Percentiles rank a stretch among this genome's conserved stretches.
phyloP scores from a whole-genome alignment of 2,888 invertebrate genomes.

The Archips crataeganus region DNA sequence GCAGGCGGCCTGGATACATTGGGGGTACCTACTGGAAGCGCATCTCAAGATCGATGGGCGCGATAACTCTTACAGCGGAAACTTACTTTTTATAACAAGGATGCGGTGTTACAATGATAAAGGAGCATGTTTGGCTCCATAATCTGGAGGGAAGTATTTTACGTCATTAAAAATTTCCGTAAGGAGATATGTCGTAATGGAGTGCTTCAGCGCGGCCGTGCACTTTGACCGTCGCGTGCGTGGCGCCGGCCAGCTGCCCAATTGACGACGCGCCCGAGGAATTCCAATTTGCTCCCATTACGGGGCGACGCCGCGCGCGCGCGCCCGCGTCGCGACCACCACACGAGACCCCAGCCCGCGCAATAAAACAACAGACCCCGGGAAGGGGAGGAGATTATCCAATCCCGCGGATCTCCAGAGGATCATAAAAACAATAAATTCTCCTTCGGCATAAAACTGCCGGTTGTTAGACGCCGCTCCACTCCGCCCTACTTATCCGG shows the following conservation, averaged over 20 bases:
- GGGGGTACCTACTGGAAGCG: neutral
- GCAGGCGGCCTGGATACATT: slow-evolving; percentile 12
- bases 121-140: neutral
- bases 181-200: slow-evolving; percentile 10
- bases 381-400: slow-evolving; percentile 48
- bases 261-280: slow-evolving; percentile 46
- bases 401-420: slow-evolving; percentile 49
- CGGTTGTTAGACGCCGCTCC: slow-evolving; percentile 26
- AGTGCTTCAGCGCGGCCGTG: neutral
- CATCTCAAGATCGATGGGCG: neutral
- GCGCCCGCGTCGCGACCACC: neutral
- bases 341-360: slow-evolving; percentile 26
- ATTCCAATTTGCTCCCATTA: slow-evolving; percentile 48
- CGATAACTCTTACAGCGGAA: neutral
- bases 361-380: slow-evolving; percentile 46
- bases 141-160: neutral
- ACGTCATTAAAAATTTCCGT: slow-evolving; percentile 1
- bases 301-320: slow-evolving; percentile 1
- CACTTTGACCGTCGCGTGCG: slow-evolving; percentile 18
- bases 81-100: neutral
- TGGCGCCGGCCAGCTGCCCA: slow-evolving; percentile 45
- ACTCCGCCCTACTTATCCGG: slow-evolving; percentile 8
- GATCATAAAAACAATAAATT: slow-evolving; percentile 51
- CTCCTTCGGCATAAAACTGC: slow-evolving; percentile 43
- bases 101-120: neutral